Base-by-base conservation (phyloP, 2,888 invertebrate species). In the Drosophila mimica region DNA sequence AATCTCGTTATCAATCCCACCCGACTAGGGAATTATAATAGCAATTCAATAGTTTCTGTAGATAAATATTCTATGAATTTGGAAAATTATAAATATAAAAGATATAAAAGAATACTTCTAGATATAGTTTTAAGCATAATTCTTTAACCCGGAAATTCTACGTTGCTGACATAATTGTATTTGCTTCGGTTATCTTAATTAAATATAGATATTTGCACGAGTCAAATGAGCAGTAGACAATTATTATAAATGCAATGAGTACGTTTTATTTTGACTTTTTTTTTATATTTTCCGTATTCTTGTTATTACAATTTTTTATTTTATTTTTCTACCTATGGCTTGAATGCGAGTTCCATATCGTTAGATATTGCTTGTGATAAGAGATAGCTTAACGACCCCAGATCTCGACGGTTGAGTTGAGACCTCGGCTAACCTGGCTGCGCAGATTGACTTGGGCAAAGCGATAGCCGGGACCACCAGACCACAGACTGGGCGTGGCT, bases 361-460 rank as follows among this genome's bases (percentile, higher is more conserved):
- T 3, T 43, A 11, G n/a, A 33, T 15, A 13, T 8, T 15, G 20
- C 5, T 46, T 5, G 20, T 11, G 2, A 3, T 7, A 13, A n/a
- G 40, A 20, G 17, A 5, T 6, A 5, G 33, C 20, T 74, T 74
- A 80, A 11, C 64, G 79, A 30, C 89, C 89, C 69, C 75, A 89
- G 67, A 89, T 78, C 74, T 89, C 86, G 11, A 91, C 69, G 52
- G 87, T 90, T 7, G 90, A 81, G 76, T 91, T 76, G 6, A 91
- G 40, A 15, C 91, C 91, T 0, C 56, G 58, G 53, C 52, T 65
- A 25, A 71, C 67, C 53, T 68, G 74, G 28, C 90, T 68, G n/a
- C 65, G 78, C 0, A 91, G 78, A 46, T 83, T 79, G 31, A 91
- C 9, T 33, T 64, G 69, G 38, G 63, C 78, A 25, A 31, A 80